A percentile compares a stretch with the other conserved stretches of the same genome.
These are phyloP conservation scores for Pristionchus fissidentatus DNA, from an alignment of 2,888 invertebrate species.

Conservation along the genomic window DNA sequence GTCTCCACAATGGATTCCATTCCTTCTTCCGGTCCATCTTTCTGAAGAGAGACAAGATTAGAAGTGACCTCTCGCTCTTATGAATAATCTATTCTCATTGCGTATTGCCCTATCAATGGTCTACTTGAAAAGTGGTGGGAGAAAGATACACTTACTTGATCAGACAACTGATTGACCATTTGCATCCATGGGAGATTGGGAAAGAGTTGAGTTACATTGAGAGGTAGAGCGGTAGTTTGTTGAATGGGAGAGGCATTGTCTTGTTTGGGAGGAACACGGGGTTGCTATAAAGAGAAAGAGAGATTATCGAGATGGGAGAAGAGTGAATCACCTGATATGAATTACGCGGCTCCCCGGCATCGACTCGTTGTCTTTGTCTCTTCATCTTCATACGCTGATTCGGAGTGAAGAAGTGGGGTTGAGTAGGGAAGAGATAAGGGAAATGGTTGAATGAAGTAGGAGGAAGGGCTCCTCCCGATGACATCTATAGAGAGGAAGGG, in stretches of 20 bases:
- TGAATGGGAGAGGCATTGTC: neutral
- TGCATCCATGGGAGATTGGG: conserved; percentile 11
- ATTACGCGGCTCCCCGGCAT: conserved; percentile 92
- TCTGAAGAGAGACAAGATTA: conserved; percentile 46
- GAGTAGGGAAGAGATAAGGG: conserved; percentile 51
- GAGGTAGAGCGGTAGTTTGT: conserved; percentile 7
- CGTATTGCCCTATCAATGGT: conserved; percentile 5
- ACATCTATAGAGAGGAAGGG: conserved; percentile 48
- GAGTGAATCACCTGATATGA: conserved; percentile 81
- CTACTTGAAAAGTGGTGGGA: conserved; percentile 7
- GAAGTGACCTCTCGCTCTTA: conserved; percentile 16
- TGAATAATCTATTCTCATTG: conserved; percentile 14
- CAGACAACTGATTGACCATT: neutral
- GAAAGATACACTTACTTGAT: neutral
- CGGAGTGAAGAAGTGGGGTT: conserved; percentile 45
- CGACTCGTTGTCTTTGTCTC: conserved; percentile 94
- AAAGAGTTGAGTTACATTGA: conserved; percentile 35
- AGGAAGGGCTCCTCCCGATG: conserved; percentile 55
- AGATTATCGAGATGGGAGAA: conserved; percentile 12
- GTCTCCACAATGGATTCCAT: neutral
- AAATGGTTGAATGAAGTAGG: conserved; percentile 53
- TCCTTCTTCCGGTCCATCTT: conserved; percentile 37
- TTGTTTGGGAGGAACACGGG: conserved; percentile 41
- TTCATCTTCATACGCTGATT: conserved; percentile 80
- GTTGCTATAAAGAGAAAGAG: conserved; percentile 34